phyloP scores from a whole-genome alignment of 2,888 invertebrate genomes.

The Tachina lurida region DNA sequence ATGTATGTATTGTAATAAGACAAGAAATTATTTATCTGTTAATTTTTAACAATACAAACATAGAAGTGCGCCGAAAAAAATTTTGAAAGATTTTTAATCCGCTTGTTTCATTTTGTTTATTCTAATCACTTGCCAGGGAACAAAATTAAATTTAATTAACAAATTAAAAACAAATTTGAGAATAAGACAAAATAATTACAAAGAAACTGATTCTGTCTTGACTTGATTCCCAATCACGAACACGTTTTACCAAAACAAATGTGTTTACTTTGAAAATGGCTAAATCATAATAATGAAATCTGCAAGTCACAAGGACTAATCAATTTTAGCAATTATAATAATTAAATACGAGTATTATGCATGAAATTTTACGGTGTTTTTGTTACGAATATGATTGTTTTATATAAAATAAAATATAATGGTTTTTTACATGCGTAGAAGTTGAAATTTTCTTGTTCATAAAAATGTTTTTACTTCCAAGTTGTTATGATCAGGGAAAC shows the following conservation, averaged over 20 bases:
- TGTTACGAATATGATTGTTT: too few species aligned
- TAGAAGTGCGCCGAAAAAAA: background rate
- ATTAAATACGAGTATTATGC: too few species aligned
- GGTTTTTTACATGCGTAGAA: too few species aligned
- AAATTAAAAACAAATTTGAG: conserved; percentile 42
- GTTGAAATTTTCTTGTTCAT: too few species aligned
- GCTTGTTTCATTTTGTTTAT: conserved; percentile 32
- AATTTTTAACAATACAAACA: conserved; percentile 29
- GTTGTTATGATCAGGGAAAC: too few species aligned
- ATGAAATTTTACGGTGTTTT: too few species aligned
- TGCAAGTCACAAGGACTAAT: background rate
- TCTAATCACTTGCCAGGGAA: conserved; percentile 29
- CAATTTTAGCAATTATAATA: too few species aligned
- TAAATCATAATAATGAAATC: background rate
- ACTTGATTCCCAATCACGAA: background rate
- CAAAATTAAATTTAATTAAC: conserved; percentile 32
- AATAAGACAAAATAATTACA: conserved; percentile 12
- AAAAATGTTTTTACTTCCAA: too few species aligned
- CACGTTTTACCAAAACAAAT: background rate
- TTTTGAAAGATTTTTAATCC: conserved; percentile 19
- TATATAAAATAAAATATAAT: too few species aligned
- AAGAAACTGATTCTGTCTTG: background rate
- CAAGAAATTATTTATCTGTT: conserved; percentile 10
- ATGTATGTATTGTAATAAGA: background rate
- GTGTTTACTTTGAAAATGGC: background rate